These are phyloP conservation scores for Bovichtus variegatus DNA, from an alignment of 2,797 vertebrate species.

Conservation along the genomic window DNA sequence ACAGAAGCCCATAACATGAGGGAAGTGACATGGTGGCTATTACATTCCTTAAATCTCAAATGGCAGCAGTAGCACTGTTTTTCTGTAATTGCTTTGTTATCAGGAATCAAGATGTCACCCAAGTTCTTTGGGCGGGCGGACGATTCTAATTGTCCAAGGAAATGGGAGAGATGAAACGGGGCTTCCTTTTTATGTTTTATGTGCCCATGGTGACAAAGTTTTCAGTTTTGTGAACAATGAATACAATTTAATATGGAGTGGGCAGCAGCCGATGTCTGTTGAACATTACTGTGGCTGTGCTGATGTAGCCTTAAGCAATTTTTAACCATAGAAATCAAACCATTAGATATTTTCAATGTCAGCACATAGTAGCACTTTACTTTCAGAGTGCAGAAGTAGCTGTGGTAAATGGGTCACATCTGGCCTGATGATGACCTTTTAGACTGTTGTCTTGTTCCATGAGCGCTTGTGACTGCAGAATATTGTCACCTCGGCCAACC, in stretches of 20 bases:
- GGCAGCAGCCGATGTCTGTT: constrained; percentile 13
- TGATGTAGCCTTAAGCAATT: constrained; percentile 20
- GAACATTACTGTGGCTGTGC: background rate
- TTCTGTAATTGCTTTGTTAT: constrained; percentile 41
- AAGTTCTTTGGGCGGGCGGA: constrained; percentile 25
- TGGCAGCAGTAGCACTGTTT: constrained; percentile 33
- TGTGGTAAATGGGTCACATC: constrained; percentile 51
- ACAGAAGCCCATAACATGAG: constrained; percentile 9
- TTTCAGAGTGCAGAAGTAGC: constrained; percentile 19
- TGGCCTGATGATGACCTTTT: constrained; percentile 57
- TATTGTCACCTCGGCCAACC: constrained; percentile 47
- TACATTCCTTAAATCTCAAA: background rate
- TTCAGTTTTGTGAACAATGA: constrained; percentile 32
- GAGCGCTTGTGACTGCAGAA: constrained; percentile 43
- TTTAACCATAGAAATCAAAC: constrained; percentile 15
- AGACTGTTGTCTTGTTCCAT: constrained; percentile 42
- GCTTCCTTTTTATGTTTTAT: constrained; percentile 23
- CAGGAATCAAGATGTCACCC: constrained; percentile 44
- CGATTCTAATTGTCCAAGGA: constrained; percentile 47
- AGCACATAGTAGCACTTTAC: background rate
- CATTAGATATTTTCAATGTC: constrained; percentile 25
- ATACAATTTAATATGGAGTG: constrained; percentile 11
- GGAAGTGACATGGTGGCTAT: background rate
- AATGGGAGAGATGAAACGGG: constrained; percentile 7
- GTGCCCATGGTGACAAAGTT: constrained; percentile 29